These are phyloP conservation scores for Alouatta palliata DNA, from an alignment of 2,113 vertebrate genomes.

Conservation along the genomic window DNA sequence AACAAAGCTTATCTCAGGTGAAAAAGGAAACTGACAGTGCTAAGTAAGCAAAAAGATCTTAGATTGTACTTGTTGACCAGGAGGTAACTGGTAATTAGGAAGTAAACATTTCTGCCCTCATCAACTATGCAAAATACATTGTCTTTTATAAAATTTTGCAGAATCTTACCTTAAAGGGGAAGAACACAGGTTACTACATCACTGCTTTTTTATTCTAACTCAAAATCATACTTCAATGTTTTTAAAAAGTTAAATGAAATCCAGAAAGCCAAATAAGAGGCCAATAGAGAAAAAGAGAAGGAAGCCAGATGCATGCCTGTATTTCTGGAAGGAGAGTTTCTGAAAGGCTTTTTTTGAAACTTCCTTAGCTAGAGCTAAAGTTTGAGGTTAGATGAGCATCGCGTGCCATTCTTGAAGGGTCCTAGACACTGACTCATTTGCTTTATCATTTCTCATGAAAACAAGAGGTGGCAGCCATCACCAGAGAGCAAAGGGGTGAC, in stretches of 20 bases:
- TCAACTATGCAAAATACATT: not conserved
- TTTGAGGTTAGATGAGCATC: conserved; percentile 54
- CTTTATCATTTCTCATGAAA: conserved; percentile 70
- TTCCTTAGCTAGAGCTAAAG: not conserved
- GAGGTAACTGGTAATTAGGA: not conserved
- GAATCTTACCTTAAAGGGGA: conserved; percentile 51
- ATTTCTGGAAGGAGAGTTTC: conserved; percentile 3
- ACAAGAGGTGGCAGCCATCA: conserved; percentile 59
- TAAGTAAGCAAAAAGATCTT: conserved; percentile 24
- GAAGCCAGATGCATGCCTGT: not conserved
- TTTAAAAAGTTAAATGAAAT: conserved; percentile 32
- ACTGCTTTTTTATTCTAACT: conserved; percentile 4
- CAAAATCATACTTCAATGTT: conserved; percentile 15
- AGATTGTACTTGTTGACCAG: not conserved
- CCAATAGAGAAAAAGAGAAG: not conserved
- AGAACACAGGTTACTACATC: not conserved
- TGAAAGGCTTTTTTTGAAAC: not conserved
- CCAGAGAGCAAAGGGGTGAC: conserved; percentile 41
- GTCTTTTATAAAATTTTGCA: not conserved
- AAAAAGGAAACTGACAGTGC: conserved; percentile 46
- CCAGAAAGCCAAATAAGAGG: not conserved
- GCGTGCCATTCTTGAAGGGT: conserved; percentile 71
- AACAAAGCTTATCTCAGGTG: conserved; percentile 34
- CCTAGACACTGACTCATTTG: conserved; percentile 69
- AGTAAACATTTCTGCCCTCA: not conserved